Percentiles rank a stretch among this genome's conserved stretches.
phyloP scores from a whole-genome alignment of 2,888 invertebrate species.

The Stenurella melanura region DNA sequence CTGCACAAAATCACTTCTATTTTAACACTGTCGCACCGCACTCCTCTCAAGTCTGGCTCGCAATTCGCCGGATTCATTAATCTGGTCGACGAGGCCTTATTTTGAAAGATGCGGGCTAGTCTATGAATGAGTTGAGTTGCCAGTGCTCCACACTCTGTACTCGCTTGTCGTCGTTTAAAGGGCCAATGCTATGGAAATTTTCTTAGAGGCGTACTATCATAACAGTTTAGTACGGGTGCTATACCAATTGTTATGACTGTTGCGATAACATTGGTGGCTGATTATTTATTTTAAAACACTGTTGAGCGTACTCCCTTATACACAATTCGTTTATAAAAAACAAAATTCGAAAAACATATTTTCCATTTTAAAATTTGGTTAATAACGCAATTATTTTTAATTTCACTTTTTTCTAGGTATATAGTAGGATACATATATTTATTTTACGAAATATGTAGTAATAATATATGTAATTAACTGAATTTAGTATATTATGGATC shows the following conservation, averaged over 20 bases:
- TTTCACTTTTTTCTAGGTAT: no score
- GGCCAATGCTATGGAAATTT: slow-evolving; percentile 8
- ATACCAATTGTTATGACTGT: background rate
- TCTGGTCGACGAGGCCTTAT: slow-evolving; percentile 20
- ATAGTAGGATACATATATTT: no score
- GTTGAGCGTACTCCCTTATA: no score
- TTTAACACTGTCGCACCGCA: slow-evolving; percentile 7
- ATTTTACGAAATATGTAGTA: no score
- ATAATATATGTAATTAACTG: no score
- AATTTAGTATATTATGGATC: no score
- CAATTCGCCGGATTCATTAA: slow-evolving; percentile 7
- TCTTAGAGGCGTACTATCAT: slow-evolving; percentile 3
- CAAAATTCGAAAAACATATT: no score
- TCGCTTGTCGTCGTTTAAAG: slow-evolving; percentile 27
- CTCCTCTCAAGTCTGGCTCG: slow-evolving; percentile 7
- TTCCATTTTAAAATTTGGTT: no score
- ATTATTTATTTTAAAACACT: no score
- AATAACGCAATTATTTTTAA: no score
- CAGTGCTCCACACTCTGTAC: slow-evolving; percentile 13
- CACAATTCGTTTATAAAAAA: no score
- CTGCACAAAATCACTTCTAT: slow-evolving; percentile 7
- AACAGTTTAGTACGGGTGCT: background rate
- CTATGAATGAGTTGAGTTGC: slow-evolving; percentile 26
- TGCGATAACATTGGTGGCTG: background rate
- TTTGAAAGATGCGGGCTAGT: slow-evolving; percentile 31